Base-by-base conservation (phyloP, 2,113 vertebrate species). In the Laticauda laticaudata region DNA sequence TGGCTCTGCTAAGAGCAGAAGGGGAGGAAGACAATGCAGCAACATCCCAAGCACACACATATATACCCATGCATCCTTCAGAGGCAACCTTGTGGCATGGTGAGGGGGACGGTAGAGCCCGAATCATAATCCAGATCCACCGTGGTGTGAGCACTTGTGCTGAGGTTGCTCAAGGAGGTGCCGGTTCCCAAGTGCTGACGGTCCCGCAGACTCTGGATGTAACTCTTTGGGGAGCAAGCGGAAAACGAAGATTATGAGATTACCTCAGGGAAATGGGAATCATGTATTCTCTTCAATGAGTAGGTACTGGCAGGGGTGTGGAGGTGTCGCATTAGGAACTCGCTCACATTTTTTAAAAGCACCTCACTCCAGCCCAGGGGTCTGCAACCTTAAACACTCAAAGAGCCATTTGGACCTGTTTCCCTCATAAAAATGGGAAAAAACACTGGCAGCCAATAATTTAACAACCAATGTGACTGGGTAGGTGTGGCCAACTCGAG, bases 121-220 rank as follows among this genome's bases (percentile, higher is more conserved):
- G 97, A 98, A 94, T 98, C 98, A 48, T 98, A 98, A 96, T 98
- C 98, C 94, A 98, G 92, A 95, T 98, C 98, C 89, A 98, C 97
- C 91, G 97, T 69, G 59, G 98, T 97, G 94, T 98, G 97, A 94
- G 98, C 98, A 91, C 94, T 48, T 14, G 98, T 97, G 93, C 96
- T 97, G 92, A 97, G 95, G 95, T 98, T 98, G 97, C 98, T 98
- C 97, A 98, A 96, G 64, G 98, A 98, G 86, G 97, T 97, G 53
- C 97, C 96, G 18, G 98, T 98, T 95, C 98, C 98, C 92, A 93
- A 89, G 95, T 97, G 98, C 64, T 98, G 98, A 87, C 96, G 97
- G 89, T 99, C 98, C 93, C 97, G 97, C 93, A 99, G 97, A 96
- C 98, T 99, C 98, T 98, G 98, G 90, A 99, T 97, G 96, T 98